phyloP scores from a whole-genome alignment of 2,888 invertebrate genomes.

The Caenorhabditis sp. region DNA sequence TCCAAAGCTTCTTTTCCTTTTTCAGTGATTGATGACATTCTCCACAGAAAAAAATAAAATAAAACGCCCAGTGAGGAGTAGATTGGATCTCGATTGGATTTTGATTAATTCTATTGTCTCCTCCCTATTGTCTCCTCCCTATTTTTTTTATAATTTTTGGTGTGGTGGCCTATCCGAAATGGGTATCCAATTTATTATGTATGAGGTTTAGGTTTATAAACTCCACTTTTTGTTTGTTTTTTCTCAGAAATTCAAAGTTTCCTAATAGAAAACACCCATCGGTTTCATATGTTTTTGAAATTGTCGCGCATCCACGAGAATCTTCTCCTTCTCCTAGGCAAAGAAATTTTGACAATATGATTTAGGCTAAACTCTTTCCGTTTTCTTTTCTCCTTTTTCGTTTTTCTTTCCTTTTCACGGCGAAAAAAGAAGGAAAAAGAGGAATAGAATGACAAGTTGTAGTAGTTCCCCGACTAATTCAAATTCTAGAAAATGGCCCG shows the following conservation, averaged over 20 bases:
- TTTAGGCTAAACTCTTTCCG: background rate
- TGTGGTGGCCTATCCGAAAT: background rate
- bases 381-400: background rate
- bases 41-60: background rate
- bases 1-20: background rate
- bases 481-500: conserved; percentile 21
- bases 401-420: too few species aligned
- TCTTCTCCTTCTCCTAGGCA: background rate
- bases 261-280: too few species aligned
- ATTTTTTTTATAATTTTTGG: background rate
- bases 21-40: background rate
- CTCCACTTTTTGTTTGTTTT: background rate
- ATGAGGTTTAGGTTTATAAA: background rate
- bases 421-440: background rate
- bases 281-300: background rate
- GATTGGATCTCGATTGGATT: background rate
- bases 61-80: too few species aligned
- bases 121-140: background rate
- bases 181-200: background rate
- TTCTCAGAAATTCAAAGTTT: too few species aligned
- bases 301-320: background rate
- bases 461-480: background rate
- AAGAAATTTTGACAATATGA: background rate
- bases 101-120: background rate
- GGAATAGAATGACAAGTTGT: background rate